Evolutionary conservation across 2,113 vertebrate species (phyloP).

Genomic region (Salvelinus namaycush): DNA sequence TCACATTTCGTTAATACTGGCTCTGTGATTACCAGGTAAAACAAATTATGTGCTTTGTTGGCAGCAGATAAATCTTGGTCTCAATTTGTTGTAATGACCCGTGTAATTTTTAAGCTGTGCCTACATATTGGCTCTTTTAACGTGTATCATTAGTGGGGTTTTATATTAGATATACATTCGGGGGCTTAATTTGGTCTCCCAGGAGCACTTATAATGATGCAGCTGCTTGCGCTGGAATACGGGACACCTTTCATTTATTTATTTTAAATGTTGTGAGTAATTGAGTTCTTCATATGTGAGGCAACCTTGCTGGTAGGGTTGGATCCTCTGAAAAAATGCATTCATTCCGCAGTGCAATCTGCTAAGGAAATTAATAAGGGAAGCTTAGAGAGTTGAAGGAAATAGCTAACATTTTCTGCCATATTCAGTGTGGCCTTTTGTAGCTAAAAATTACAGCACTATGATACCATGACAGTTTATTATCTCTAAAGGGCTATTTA

Average conservation of each 20-base stretch:
- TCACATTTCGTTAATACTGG: slow-evolving; percentile 67
- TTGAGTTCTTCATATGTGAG: slow-evolving; percentile 67
- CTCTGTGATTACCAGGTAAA: slow-evolving; percentile 72
- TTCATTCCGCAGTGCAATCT: slow-evolving; percentile 53
- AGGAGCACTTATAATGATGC: slow-evolving; percentile 73
- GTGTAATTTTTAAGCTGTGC: slow-evolving; percentile 76
- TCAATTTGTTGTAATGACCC: slow-evolving; percentile 75
- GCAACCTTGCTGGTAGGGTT: slow-evolving; percentile 44
- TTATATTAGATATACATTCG: slow-evolving; percentile 77
- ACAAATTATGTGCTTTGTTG: slow-evolving; percentile 69
- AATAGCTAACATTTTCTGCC: neutral
- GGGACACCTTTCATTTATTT: slow-evolving; percentile 75
- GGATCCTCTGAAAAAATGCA: slow-evolving; percentile 51
- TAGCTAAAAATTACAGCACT: neutral
- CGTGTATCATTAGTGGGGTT: slow-evolving; percentile 74
- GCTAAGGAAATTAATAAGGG: slow-evolving; percentile 47
- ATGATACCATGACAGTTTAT: slow-evolving; percentile 32
- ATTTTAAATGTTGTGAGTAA: slow-evolving; percentile 76
- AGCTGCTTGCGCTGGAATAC: slow-evolving; percentile 64
- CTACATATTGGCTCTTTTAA: slow-evolving; percentile 71
- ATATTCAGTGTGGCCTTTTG: slow-evolving; percentile 5
- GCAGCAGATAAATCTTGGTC: slow-evolving; percentile 77
- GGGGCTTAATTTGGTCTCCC: slow-evolving; percentile 75
- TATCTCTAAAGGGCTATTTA: slow-evolving; percentile 50
- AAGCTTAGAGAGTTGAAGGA: slow-evolving; percentile 27